These are phyloP conservation scores for Heliopora coerulea DNA, from an alignment of 92 coral and sea anemone species.

Conservation along the genomic window DNA sequence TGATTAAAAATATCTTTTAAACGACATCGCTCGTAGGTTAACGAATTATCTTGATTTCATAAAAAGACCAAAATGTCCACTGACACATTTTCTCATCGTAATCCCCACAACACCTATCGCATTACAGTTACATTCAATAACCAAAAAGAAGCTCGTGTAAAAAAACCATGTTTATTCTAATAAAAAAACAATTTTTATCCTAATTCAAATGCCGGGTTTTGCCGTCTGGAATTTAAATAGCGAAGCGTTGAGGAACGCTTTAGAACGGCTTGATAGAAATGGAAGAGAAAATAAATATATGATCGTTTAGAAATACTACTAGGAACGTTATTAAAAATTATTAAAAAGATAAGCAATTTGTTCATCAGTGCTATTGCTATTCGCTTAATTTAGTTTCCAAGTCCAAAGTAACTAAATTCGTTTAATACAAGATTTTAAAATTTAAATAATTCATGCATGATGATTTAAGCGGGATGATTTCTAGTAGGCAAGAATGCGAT, in stretches of 20 bases:
- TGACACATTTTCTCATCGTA: too few relatives aligned
- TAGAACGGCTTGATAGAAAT: neutral
- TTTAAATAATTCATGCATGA: neutral
- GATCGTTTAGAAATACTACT: neutral
- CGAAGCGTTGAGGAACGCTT: constrained; percentile 10
- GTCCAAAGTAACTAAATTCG: neutral
- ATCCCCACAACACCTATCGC: too few relatives aligned
- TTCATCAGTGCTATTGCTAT: constrained; percentile 12
- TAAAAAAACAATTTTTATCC: neutral
- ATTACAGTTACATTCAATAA: too few relatives aligned
- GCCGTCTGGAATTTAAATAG: neutral
- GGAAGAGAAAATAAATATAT: neutral
- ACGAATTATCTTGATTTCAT: too few relatives aligned
- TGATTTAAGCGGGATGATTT: too few relatives aligned
- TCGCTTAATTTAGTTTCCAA: neutral
- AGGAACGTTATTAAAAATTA: constrained; percentile 30
- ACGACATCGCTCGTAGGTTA: too few relatives aligned
- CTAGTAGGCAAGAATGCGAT: too few relatives aligned
- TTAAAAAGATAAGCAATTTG: constrained; percentile 38
- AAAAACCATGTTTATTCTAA: too few relatives aligned
- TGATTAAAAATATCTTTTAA: too few relatives aligned
- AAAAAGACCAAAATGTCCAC: too few relatives aligned
- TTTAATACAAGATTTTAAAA: neutral
- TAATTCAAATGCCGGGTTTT: neutral
- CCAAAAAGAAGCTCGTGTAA: too few relatives aligned